Base-by-base conservation (phyloP, 2,113 vertebrate genomes). In the Probosciger aterrimus region DNA sequence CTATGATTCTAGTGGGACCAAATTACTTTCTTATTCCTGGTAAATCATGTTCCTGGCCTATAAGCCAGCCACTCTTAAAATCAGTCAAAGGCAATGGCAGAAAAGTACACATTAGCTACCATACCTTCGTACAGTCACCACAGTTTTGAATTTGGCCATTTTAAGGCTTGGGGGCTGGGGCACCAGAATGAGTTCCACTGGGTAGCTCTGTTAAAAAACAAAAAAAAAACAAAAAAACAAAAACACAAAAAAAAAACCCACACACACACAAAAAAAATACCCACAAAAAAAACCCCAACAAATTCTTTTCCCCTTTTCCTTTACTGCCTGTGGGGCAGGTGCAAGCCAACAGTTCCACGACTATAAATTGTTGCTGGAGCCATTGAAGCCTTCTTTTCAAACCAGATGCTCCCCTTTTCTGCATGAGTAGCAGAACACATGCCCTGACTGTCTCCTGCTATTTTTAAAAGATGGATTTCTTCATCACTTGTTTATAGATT, bases 381-480 rank as follows among this genome's bases (percentile, higher is more conserved):
- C 86, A 95, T 33, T 90, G 86, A 84, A 95, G 85, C 74, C 62
- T 93, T 94, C 83, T 93, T 83, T 95, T 93, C 93, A 96, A 95
- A 91, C 65, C 95, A 96, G 86, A 96, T 94, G 88, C 93, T 97
- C 52, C 53, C 86, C 88, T 93, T 95, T 95, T 94, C 92, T 94
- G 83, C 62, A 82, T 86, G 77, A 94, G 88, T 73, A 93, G 88
- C 83, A 92, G 83, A 96, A 88, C 92, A 92, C 67, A 16, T 93
- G 92, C 85, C 82, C 88, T 91, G 95, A 82, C 90, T 7, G 0
- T 90, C 91, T 95, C 81, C 67, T 96, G 88, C 83, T 96, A 93
- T 96, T 95, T 96, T 95, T 96, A 93, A 92, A 96, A 93, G 88
- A 96, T 28, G 17, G 49, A 93, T 93, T 95, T 95, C 90, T 97